Evolutionary conservation across 1,140 invertebrate genomes (phyloP).

Genomic region (Lepidurus packardi): DNA sequence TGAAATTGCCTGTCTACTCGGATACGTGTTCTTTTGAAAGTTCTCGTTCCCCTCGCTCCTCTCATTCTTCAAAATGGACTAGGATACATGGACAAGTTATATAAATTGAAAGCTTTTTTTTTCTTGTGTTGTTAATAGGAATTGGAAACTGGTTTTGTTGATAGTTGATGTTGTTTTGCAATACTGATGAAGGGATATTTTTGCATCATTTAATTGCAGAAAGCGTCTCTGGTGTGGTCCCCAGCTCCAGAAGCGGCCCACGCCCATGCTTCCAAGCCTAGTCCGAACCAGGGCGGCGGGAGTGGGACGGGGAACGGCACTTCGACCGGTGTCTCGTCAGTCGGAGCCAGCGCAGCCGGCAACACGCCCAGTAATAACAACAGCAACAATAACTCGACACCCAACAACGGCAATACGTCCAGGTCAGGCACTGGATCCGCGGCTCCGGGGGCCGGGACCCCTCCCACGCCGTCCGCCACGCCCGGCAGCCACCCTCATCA

Average conservation of each 20-base stretch:
- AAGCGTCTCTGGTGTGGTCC: constrained; percentile 46
- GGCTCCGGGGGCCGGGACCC: constrained; percentile 49
- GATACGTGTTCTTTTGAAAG: too few species aligned
- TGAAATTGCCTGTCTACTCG: too few species aligned
- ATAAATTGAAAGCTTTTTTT: too few species aligned
- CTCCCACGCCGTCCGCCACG: constrained; percentile 33
- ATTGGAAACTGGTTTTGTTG: too few species aligned
- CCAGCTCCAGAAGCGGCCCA: constrained; percentile 47
- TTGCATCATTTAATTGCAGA: constrained; percentile 44
- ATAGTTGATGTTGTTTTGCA: neutral
- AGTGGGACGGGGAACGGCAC: constrained; percentile 40
- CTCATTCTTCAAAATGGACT: too few species aligned
- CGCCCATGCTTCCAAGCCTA: constrained; percentile 41
- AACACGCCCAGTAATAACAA: constrained; percentile 10
- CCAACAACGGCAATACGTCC: neutral
- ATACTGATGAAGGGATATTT: neutral
- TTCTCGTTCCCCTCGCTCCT: too few species aligned
- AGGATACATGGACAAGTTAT: too few species aligned
- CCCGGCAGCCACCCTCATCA: constrained; percentile 32
- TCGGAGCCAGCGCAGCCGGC: constrained; percentile 12
- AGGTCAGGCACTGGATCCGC: constrained; percentile 38
- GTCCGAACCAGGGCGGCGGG: constrained; percentile 41
- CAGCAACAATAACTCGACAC: neutral
- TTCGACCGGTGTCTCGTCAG: constrained; percentile 27
- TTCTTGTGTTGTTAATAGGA: too few species aligned